Conservation (phyloP, 2,888 invertebrate genomes). For the Exocentrus adspersus region DNA sequence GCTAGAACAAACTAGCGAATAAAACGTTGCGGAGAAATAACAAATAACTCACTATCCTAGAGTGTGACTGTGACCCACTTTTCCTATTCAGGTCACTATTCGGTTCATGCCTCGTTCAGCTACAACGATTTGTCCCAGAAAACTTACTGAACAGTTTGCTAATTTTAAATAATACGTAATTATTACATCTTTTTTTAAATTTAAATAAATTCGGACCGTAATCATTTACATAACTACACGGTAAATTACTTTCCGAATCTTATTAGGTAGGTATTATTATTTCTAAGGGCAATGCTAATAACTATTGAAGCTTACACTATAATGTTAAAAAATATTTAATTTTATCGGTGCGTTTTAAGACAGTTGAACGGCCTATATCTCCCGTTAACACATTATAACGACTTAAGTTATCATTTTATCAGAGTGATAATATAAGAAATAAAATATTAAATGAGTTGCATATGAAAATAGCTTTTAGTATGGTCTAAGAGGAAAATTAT, state of each 20-base stretch:
- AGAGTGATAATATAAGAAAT: too few relatives aligned
- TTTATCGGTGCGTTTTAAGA: too few relatives aligned
- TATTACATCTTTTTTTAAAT: slow-evolving; percentile 30
- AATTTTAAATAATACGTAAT: slow-evolving; percentile 46
- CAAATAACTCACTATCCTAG: slow-evolving; percentile 52
- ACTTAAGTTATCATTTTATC: background rate
- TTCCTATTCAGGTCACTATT: slow-evolving; percentile 61
- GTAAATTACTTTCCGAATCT: background rate
- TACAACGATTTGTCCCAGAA: slow-evolving; percentile 58
- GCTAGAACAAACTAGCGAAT: slow-evolving; percentile 20
- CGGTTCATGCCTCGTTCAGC: slow-evolving; percentile 57
- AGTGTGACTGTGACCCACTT: slow-evolving; percentile 62
- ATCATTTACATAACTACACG: background rate
- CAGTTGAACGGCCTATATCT: too few relatives aligned
- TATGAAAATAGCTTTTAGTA: too few relatives aligned
- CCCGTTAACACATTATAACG: background rate
- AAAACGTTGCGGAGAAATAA: slow-evolving; percentile 41
- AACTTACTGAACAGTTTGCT: slow-evolving; percentile 49
- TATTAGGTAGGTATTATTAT: background rate
- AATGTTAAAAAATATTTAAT: background rate
- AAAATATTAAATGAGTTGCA: too few relatives aligned
- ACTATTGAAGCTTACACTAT: too few relatives aligned
- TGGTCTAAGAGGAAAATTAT: too few relatives aligned
- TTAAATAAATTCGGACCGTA: slow-evolving; percentile 14
- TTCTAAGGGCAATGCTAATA: background rate